These are phyloP conservation scores for Frankliniella intonsa DNA, from an alignment of 2,888 invertebrate species.

Conservation along the genomic window DNA sequence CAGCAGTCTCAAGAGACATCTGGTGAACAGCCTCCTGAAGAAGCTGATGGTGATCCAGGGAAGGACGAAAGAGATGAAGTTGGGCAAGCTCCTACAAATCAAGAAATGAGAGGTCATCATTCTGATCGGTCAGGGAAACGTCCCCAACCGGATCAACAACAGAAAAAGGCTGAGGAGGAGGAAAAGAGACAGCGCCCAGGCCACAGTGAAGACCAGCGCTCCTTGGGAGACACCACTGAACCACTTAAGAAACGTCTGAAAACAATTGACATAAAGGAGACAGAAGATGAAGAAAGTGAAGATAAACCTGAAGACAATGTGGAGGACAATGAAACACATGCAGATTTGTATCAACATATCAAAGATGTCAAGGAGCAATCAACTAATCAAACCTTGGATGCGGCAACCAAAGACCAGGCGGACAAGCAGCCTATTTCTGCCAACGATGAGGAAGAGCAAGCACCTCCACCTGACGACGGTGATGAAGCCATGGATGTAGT, in stretches of 20 bases:
- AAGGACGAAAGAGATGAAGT: slow-evolving; percentile 56
- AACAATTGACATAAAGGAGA: slow-evolving; percentile 53
- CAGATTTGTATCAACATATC: slow-evolving; percentile 77
- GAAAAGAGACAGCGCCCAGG: slow-evolving; percentile 68
- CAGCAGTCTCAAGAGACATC: slow-evolving; percentile 45
- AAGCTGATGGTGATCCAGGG: slow-evolving; percentile 39
- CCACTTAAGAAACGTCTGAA: slow-evolving; percentile 60
- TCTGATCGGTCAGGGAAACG: slow-evolving; percentile 8
- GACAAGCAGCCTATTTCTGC: slow-evolving; percentile 62
- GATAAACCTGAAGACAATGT: slow-evolving; percentile 43
- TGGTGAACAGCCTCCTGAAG: slow-evolving; percentile 58
- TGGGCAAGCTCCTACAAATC: slow-evolving; percentile 55
- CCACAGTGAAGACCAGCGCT: slow-evolving; percentile 66
- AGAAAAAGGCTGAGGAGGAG: slow-evolving; percentile 50
- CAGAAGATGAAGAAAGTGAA: slow-evolving; percentile 43
- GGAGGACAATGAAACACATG: slow-evolving; percentile 43
- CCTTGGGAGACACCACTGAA: slow-evolving; percentile 61
- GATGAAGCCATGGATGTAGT: slow-evolving; percentile 32
- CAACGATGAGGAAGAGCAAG: slow-evolving; percentile 57
- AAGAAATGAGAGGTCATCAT: background rate
- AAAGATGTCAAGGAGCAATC: slow-evolving; percentile 65
- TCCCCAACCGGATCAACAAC: slow-evolving; percentile 40
- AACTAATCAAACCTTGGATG: slow-evolving; percentile 54
- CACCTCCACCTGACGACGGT: slow-evolving; percentile 40
- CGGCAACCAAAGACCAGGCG: slow-evolving; percentile 66